These are phyloP conservation scores for Scopus umbretta DNA, from an alignment of 2,113 vertebrate species.

Conservation along the genomic window DNA sequence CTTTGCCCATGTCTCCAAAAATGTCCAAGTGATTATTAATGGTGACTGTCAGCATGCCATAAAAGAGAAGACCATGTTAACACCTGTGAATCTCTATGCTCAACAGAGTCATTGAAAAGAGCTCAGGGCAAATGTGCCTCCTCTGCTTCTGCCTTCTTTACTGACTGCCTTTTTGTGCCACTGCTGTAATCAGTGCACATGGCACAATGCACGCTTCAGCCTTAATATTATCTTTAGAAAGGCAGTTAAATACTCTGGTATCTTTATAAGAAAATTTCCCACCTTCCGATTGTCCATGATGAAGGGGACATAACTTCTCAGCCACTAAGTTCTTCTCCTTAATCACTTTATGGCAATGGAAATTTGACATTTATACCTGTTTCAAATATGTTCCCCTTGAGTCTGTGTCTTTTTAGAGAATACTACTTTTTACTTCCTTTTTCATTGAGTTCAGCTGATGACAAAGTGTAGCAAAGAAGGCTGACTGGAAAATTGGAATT, in stretches of 20 bases:
- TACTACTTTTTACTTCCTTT: conserved; percentile 1
- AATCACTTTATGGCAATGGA: conserved; percentile 3
- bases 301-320: background rate
- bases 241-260: background rate
- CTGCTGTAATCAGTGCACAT: background rate
- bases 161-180: background rate
- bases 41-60: background rate
- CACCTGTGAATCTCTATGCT: background rate
- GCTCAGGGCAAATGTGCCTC: background rate
- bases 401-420: conserved; percentile 18
- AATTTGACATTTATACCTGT: conserved; percentile 15
- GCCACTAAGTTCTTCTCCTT: background rate
- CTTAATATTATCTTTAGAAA: background rate
- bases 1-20: background rate
- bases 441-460: background rate
- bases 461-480: background rate
- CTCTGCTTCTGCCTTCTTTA: background rate
- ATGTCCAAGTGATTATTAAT: background rate
- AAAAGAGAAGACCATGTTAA: background rate
- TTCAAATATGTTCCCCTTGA: background rate
- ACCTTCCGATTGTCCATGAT: background rate
- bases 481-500: conserved; percentile 22
- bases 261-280: background rate
- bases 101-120: background rate
- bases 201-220: background rate